Evolutionary conservation across 2,113 vertebrate genomes (phyloP), one percentile per base, ranked within the genome.

Genomic region (Proteles cristata): DNA sequence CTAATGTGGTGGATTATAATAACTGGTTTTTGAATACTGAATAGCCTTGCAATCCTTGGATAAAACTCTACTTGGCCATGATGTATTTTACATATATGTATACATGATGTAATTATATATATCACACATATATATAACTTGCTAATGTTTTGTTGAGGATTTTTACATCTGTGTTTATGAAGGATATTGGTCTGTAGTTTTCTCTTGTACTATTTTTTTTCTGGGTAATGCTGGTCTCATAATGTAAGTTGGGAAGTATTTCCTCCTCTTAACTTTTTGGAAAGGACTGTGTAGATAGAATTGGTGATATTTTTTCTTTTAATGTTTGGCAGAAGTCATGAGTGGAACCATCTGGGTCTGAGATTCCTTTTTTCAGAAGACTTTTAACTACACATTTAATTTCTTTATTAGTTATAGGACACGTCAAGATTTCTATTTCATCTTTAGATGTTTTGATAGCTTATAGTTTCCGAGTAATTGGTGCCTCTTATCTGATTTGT

Each of bases 351-450:
- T 92, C 11, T 94, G 79, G 33, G 55, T 86, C n/a, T 86, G 21
- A 74, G 63, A 61, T 68, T 84, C 88, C 88, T 33, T 79, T 63
- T 81, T 89, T 96, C 55, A 69, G 21, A 16, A 71, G 39, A 6
- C 26, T 92, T 94, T 94, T 14, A 94, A 88, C 28, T 55, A 69
- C 14, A 39, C 89, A 79, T 89, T 84, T 65, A 45, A 21, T 68
- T 35, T 33, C 35, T 9, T 88, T 28, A 58, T 65, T 91, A 80
- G 73, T 19, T 79, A 69, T 4, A 88, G 55, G 58, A 85, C 12
- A 68, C 33, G 66, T n/a, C 6, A 35, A 58, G 66, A 4, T 81
- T 45, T 86, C n/a, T 55, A 25, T 25, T 81, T 86, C 35, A 69
- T 28, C 28, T 87, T 61, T 33, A 43, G 19, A 48, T 74, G 63